Evolutionary conservation across 2,888 invertebrate species (phyloP).

Genomic region (Sphaerophoria taeniata): DNA sequence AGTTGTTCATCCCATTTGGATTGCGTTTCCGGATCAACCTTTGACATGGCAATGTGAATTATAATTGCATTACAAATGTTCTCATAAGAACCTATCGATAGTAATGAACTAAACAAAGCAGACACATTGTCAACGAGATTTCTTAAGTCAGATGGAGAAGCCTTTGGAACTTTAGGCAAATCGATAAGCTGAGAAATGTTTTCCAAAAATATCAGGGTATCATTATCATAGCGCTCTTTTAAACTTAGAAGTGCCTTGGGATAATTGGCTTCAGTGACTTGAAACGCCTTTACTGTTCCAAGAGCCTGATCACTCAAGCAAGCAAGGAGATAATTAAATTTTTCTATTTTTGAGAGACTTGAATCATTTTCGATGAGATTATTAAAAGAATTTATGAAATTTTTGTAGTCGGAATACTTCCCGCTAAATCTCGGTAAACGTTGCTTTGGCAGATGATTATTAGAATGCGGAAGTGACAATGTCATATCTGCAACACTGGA

Average conservation of each 20-base stretch:
- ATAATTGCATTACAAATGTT: slow-evolving; percentile 53
- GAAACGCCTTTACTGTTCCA: slow-evolving; percentile 19
- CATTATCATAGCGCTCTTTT: slow-evolving; percentile 38
- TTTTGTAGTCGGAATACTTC: slow-evolving; percentile 46
- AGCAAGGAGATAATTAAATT: slow-evolving; percentile 5
- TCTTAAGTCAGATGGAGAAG: slow-evolving; percentile 4
- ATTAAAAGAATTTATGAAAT: slow-evolving; percentile 32
- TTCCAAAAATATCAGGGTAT: slow-evolving; percentile 44
- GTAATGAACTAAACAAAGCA: slow-evolving; percentile 6
- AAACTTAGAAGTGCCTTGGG: slow-evolving; percentile 28
- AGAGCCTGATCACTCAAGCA: slow-evolving; percentile 38
- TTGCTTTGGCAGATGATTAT: too few species aligned
- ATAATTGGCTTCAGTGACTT: slow-evolving; percentile 39
- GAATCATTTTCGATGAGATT: slow-evolving; percentile 6
- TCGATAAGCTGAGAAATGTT: slow-evolving; percentile 34
- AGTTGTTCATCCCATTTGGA: slow-evolving; percentile 58
- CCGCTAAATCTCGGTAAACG: not conserved
- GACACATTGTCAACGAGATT: slow-evolving; percentile 19
- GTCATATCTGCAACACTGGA: too few species aligned
- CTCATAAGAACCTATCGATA: slow-evolving; percentile 18
- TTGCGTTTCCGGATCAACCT: slow-evolving; percentile 49
- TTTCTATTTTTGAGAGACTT: too few species aligned
- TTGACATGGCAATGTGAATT: slow-evolving; percentile 44
- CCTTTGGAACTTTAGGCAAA: slow-evolving; percentile 1
- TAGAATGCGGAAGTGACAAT: too few species aligned